Evolutionary conservation across 2,797 vertebrate genomes (phyloP), one percentile per base, ranked within the genome.

Genomic region (Protonibea diacanthus): DNA sequence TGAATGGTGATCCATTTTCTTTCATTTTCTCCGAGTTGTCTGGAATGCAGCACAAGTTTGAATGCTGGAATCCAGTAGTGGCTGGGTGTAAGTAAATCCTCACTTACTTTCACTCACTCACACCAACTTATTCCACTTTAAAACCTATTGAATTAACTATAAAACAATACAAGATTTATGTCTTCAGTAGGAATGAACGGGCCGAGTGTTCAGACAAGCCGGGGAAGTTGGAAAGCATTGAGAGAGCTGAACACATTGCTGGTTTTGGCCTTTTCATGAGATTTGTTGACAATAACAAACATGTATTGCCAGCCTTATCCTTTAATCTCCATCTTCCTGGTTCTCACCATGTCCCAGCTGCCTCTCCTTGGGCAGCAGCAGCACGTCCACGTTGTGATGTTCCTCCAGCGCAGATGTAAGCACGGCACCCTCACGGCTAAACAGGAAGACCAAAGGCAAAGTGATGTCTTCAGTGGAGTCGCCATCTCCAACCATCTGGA

Each of bases 401-500:
- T 95, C 89, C 71, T 94, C 80, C 80, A 96, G 91, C 8, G 95
- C 95, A 1, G 88, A 56, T 33, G 92, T 94, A 53, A 96, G 94
- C 23, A 91, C 17, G 1, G 91, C 92, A 20, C 96, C 96, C 74
- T 96, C 95, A 0, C 71, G 92, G 80, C 93, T 93, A 86, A 96
- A 96, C 55, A 96, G 90, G 80, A 96, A 96, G 18, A 96, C 92
- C 77, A 96, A 85, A 3, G 96, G 96, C 51, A 96, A 60, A 2
- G 69, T 84, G 79, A 96, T 91, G 89, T 95, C 95, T 4, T 90
- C 88, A 2, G 93, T 95, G 61, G 94, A 84, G 67, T 94, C 94
- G 1, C 95, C 96, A 8, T 96, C 96, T 21, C 95, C 96, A 17
- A 96, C 95, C 96, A 96, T 96, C 88, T 96, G 96, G 78, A 96